These are phyloP conservation scores for Tyrophagus putrescentiae DNA, from an alignment of 1,140 invertebrate species.

Conservation along the genomic window DNA sequence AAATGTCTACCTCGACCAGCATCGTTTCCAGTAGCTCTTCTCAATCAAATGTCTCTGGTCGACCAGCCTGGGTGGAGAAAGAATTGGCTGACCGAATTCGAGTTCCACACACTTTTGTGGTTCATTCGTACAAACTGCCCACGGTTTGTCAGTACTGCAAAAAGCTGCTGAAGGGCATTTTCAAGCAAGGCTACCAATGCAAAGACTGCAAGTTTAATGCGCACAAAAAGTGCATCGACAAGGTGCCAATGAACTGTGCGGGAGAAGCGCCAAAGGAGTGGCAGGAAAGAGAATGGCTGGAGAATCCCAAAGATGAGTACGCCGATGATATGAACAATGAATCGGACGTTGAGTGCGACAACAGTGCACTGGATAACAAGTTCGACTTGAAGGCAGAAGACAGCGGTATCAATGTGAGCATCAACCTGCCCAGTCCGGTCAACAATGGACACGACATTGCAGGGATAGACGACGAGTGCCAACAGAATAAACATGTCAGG, in stretches of 20 bases:
- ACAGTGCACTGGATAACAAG: background rate
- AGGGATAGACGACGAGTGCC: background rate
- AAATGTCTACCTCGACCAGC: background rate
- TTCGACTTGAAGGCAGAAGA: background rate
- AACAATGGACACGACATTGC: conserved; percentile 8
- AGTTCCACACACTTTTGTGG: conserved; percentile 66
- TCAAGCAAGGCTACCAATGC: conserved; percentile 92
- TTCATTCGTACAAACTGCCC: conserved; percentile 73
- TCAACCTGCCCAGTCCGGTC: conserved; percentile 4
- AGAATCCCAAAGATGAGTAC: conserved; percentile 19
- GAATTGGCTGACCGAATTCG: conserved; percentile 54
- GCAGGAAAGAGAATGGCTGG: conserved; percentile 5
- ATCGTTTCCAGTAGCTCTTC: conserved; percentile 15
- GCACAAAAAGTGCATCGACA: conserved; percentile 88
- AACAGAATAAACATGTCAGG: conserved; percentile 3
- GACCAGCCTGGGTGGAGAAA: conserved; percentile 55
- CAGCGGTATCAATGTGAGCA: conserved; percentile 3
- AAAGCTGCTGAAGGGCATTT: conserved; percentile 82
- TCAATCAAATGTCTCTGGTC: conserved; percentile 35
- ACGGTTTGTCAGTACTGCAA: conserved; percentile 92
- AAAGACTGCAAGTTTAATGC: conserved; percentile 69
- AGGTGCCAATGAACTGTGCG: conserved; percentile 87
- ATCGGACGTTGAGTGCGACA: conserved; percentile 27
- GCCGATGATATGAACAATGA: conserved; percentile 27
- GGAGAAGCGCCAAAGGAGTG: conserved; percentile 50